These are phyloP conservation scores for Chloebia gouldiae DNA, from an alignment of 2,113 vertebrate genomes.

Conservation along the genomic window DNA sequence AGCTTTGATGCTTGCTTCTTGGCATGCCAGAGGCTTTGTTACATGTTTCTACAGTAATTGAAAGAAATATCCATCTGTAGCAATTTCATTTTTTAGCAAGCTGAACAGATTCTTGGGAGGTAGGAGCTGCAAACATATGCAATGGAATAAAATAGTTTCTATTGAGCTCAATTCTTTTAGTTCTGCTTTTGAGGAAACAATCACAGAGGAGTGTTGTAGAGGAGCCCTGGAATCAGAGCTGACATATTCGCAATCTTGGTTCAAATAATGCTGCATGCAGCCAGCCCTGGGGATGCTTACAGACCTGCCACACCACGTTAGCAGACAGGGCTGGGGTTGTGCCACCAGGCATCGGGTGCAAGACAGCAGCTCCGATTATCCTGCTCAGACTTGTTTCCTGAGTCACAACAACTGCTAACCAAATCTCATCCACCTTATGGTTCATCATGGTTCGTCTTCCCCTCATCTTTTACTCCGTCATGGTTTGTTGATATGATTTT, in stretches of 20 bases:
- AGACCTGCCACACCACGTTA: not conserved
- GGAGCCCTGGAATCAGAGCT: not conserved
- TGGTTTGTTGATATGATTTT: not conserved
- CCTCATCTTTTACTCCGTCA: not conserved
- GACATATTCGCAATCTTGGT: not conserved
- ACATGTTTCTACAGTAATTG: constrained; percentile 61
- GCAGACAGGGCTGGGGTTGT: not conserved
- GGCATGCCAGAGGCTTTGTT: constrained; percentile 62
- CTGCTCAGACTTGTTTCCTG: not conserved
- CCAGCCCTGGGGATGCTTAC: not conserved
- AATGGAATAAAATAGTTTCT: constrained; percentile 52
- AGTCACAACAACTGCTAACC: not conserved
- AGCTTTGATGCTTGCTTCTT: constrained; percentile 60
- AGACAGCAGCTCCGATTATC: not conserved
- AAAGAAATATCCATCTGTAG: constrained; percentile 62
- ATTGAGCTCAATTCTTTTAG: constrained; percentile 21
- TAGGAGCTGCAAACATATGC: constrained; percentile 34
- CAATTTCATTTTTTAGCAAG: constrained; percentile 60
- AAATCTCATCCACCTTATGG: not conserved
- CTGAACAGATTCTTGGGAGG: constrained; percentile 61
- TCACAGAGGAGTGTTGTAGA: not conserved
- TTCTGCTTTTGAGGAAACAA: constrained; percentile 59
- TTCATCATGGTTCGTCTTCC: not conserved
- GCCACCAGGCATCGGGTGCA: not conserved
- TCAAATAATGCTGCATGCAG: not conserved